Conservation (phyloP, 2,113 vertebrate species). For the Agapornis roseicollis region DNA sequence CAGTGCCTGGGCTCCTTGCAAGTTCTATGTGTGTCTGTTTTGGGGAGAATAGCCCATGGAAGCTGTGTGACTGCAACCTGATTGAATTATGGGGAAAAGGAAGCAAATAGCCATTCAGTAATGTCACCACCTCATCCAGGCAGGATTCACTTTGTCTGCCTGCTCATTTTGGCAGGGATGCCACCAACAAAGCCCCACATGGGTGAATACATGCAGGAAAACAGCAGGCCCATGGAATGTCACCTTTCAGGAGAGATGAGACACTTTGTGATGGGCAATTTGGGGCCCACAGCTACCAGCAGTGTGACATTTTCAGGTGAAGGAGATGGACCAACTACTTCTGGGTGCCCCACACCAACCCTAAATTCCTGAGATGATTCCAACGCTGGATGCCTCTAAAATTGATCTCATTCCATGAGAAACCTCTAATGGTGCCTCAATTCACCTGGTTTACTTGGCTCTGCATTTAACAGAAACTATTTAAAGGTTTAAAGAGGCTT, state of each 20-base stretch:
- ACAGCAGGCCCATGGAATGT: accelerated
- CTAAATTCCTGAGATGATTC: neutral
- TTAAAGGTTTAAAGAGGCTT: neutral
- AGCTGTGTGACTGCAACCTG: neutral
- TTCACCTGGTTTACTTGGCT: neutral
- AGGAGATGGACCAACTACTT: neutral
- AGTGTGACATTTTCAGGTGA: neutral
- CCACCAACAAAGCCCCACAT: neutral
- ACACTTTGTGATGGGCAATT: neutral
- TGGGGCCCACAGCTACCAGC: no score
- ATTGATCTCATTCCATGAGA: neutral
- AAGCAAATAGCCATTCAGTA: neutral
- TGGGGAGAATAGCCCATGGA: neutral
- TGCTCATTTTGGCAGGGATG: neutral
- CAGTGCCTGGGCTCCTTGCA: neutral
- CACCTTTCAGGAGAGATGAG: neutral
- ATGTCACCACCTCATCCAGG: neutral
- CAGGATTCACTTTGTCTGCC: neutral
- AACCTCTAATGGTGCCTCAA: neutral
- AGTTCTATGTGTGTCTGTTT: neutral
- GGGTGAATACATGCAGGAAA: neutral
- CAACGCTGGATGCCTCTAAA: neutral
- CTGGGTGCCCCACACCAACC: neutral
- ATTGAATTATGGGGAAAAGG: neutral
- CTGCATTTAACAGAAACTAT: neutral